These are phyloP conservation scores for Thunnus albacares DNA, from an alignment of 2,797 vertebrate genomes.

Conservation along the genomic window DNA sequence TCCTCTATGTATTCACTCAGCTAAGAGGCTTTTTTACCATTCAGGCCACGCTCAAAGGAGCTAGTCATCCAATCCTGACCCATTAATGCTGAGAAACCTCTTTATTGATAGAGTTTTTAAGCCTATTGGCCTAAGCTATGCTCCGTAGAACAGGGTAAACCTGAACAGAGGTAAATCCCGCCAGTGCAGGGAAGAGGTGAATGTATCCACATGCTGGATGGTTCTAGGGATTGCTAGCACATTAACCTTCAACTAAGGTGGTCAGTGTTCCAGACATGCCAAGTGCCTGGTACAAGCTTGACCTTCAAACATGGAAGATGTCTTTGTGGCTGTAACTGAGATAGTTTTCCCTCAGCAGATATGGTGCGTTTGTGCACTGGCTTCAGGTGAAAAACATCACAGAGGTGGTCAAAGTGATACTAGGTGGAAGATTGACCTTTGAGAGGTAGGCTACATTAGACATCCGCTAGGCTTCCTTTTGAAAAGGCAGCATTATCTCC, in stretches of 20 bases:
- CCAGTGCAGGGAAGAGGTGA: constrained; percentile 71
- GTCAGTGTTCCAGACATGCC: constrained; percentile 55
- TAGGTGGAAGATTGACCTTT: constrained; percentile 65
- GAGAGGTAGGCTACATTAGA: constrained; percentile 44
- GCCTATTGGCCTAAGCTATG: constrained; percentile 82
- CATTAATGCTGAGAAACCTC: constrained; percentile 85
- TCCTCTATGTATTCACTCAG: constrained; percentile 85
- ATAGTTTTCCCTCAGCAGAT: constrained; percentile 10
- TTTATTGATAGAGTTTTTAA: constrained; percentile 85
- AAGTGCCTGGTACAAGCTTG: constrained; percentile 53
- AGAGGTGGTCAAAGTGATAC: constrained; percentile 55
- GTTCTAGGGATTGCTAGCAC: constrained; percentile 63
- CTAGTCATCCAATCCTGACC: constrained; percentile 85
- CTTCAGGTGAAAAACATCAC: constrained; percentile 51
- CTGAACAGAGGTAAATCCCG: constrained; percentile 80
- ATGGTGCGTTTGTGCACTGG: constrained; percentile 23
- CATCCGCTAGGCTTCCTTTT: constrained; percentile 34
- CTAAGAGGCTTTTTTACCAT: constrained; percentile 85
- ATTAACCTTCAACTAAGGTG: constrained; percentile 76
- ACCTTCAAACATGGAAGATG: constrained; percentile 64
- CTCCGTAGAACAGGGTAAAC: constrained; percentile 79
- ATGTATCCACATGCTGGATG: constrained; percentile 63
- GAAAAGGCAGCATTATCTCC: constrained; percentile 57
- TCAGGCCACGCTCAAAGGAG: constrained; percentile 85
- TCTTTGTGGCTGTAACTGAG: constrained; percentile 48